These are phyloP conservation scores for Xylota sylvarum DNA, from an alignment of 2,888 invertebrate species.

Conservation along the genomic window DNA sequence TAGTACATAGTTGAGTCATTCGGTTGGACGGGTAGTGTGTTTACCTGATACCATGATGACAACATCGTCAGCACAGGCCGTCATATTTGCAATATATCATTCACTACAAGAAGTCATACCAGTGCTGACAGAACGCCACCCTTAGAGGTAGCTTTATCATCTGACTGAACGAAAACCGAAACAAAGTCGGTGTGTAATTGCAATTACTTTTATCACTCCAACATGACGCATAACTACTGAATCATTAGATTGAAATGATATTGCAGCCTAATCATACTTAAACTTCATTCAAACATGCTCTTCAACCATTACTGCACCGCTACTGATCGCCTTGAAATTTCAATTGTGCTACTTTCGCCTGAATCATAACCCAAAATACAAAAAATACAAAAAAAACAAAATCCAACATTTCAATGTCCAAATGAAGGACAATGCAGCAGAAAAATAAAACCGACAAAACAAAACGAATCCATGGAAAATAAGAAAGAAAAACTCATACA, in stretches of 20 bases:
- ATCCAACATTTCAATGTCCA: conserved; percentile 74
- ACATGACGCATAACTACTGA: not conserved
- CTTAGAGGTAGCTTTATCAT: no score
- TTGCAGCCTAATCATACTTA: not conserved
- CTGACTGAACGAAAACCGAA: no score
- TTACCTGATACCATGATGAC: no score
- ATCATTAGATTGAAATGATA: not conserved
- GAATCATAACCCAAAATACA: conserved; percentile 60
- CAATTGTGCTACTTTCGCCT: conserved; percentile 67
- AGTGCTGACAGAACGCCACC: no score
- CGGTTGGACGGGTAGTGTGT: no score
- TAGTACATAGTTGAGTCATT: no score
- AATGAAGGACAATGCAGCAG: conserved; percentile 75
- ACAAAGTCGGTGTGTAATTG: no score
- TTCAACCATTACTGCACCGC: not conserved
- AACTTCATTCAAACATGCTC: not conserved
- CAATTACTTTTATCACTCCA: not conserved
- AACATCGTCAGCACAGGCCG: no score
- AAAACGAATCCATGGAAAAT: conserved; percentile 45
- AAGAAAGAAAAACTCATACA: conserved; percentile 54
- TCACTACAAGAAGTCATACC: no score
- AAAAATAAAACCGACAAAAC: conserved; percentile 49
- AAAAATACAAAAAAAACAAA: not conserved
- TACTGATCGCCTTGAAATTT: conserved; percentile 66
- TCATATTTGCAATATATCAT: no score